Evolutionary conservation across 2,113 vertebrate genomes (phyloP).

Genomic region (Siniperca knerii): DNA sequence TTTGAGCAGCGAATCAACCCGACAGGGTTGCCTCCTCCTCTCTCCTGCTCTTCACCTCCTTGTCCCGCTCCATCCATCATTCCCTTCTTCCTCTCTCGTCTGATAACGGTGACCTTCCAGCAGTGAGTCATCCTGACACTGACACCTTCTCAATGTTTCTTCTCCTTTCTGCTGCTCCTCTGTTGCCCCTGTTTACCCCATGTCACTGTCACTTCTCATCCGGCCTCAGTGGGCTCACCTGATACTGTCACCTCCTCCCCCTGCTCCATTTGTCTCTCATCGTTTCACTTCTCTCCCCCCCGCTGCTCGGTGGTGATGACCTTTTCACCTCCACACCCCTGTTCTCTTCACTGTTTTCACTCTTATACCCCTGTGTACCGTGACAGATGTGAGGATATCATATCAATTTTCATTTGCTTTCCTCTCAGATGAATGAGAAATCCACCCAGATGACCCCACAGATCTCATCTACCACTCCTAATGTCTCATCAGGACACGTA

Average conservation of each 20-base stretch:
- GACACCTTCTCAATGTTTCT: constrained; percentile 48
- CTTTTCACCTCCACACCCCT: not conserved
- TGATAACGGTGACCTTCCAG: constrained; percentile 51
- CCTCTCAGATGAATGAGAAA: not conserved
- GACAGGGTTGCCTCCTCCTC: constrained; percentile 37
- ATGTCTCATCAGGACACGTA: not conserved
- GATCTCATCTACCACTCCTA: not conserved
- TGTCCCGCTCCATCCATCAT: constrained; percentile 38
- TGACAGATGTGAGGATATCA: not conserved
- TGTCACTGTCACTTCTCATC: constrained; percentile 45
- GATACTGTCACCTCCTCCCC: constrained; percentile 45
- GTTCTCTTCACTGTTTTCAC: not conserved
- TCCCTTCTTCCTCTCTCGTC: not conserved
- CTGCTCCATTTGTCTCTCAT: constrained; percentile 51
- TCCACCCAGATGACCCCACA: not conserved
- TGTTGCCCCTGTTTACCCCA: not conserved
- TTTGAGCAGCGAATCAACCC: constrained; percentile 18
- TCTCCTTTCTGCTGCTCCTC: constrained; percentile 26
- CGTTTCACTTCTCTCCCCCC: not conserved
- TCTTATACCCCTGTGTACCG: not conserved
- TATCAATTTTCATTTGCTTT: no score
- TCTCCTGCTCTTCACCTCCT: constrained; percentile 16
- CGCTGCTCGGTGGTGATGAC: not conserved
- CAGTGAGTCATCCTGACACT: constrained; percentile 47
- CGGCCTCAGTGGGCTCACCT: constrained; percentile 23